phyloP scores from a whole-genome alignment of 2,113 vertebrate genomes.

The Chiloscyllium plagiosum region DNA sequence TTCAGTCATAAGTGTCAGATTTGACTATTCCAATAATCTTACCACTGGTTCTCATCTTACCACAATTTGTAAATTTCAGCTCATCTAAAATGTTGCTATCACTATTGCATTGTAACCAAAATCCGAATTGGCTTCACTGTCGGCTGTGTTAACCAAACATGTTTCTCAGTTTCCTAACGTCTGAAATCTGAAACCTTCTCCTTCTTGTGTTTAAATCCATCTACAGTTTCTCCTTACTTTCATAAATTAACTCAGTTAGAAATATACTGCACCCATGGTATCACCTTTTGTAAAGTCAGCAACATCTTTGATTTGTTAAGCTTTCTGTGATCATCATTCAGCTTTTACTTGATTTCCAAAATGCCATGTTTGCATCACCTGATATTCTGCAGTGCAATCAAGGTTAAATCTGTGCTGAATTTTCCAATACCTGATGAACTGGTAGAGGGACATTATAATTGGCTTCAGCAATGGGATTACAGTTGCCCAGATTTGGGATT shows the following conservation, averaged over 20 bases:
- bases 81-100: not conserved
- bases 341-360: not conserved
- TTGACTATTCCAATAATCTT: not conserved
- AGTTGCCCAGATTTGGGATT: not conserved
- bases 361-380: not conserved
- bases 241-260: not conserved
- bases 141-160: not conserved
- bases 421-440: not conserved
- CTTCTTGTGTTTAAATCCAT: not conserved
- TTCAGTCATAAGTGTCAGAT: not conserved
- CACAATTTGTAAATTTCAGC: not conserved
- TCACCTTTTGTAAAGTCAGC: not conserved
- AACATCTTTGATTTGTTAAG: not conserved
- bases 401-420: not conserved
- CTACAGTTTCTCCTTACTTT: not conserved
- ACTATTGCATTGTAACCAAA: not conserved
- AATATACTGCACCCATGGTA: not conserved
- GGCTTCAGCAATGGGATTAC: no score
- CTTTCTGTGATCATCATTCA: not conserved
- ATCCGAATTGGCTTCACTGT: not conserved
- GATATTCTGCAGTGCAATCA: not conserved
- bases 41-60: not conserved
- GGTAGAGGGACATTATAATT: not conserved
- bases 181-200: not conserved
- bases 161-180: not conserved